A percentile compares a stretch with the other conserved stretches of the same genome.
phyloP scores from a whole-genome alignment of 2,888 invertebrate genomes.

The Metalampra italica region DNA sequence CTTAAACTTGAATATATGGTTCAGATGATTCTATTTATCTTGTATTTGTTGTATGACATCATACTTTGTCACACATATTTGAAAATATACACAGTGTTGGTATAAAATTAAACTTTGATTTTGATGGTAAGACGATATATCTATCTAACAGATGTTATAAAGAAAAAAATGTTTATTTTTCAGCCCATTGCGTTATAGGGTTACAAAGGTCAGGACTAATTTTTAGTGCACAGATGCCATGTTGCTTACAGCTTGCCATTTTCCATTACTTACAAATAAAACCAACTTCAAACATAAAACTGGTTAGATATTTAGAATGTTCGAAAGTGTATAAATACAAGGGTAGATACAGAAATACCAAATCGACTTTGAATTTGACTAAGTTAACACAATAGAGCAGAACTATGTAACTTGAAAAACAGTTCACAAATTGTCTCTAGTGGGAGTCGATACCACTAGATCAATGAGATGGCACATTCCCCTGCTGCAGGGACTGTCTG shows the following conservation, averaged over 20 bases:
- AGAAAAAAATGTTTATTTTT: constrained; percentile 58
- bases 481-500: too few relatives aligned
- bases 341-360: too few relatives aligned
- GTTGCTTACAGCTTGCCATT: constrained; percentile 48
- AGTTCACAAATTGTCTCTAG: too few relatives aligned
- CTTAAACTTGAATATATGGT: too few relatives aligned
- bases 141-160: constrained; percentile 8
- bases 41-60: background rate
- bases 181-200: constrained; percentile 60
- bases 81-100: background rate
- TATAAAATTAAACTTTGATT: background rate
- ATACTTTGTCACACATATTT: background rate
- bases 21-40: background rate
- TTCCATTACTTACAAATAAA: background rate
- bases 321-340: too few relatives aligned
- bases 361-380: background rate
- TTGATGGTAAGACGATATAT: background rate
- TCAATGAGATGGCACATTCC: too few relatives aligned
- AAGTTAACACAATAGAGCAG: too few relatives aligned
- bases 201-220: constrained; percentile 60
- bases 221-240: constrained; percentile 51
- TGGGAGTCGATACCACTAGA: too few relatives aligned
- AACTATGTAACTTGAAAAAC: too few relatives aligned
- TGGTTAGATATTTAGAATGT: too few relatives aligned
- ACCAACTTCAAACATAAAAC: background rate